Percentiles rank a stretch among this genome's conserved stretches.
phyloP scores from a whole-genome alignment of 2,888 invertebrate species.

The Epistrophe grossulariae region DNA sequence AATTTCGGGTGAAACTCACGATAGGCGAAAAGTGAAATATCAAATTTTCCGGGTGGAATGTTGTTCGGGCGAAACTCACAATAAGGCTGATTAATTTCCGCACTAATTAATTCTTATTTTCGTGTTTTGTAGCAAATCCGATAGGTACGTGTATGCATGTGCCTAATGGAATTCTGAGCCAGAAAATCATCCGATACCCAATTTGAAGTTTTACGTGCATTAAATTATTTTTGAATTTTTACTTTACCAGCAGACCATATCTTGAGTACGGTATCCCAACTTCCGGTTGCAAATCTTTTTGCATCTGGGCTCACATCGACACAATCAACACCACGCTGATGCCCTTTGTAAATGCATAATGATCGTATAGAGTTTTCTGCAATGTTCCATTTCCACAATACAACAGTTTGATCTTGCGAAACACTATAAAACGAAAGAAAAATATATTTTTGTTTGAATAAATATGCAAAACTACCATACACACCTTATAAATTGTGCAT shows the following conservation, averaged over 20 bases:
- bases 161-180: too few species aligned
- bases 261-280: constrained; percentile 96
- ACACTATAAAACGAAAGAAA: constrained; percentile 85
- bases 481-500: constrained; percentile 89
- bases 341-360: constrained; percentile 93
- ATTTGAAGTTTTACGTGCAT: neutral
- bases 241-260: constrained; percentile 92
- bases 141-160: too few species aligned
- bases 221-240: neutral
- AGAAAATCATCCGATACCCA: too few species aligned
- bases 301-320: constrained; percentile 90
- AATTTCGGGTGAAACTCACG: too few species aligned
- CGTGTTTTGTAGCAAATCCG: too few species aligned
- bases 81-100: too few species aligned
- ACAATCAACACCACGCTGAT: constrained; percentile 96
- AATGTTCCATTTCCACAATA: constrained; percentile 95
- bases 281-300: constrained; percentile 90
- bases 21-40: too few species aligned
- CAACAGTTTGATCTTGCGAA: constrained; percentile 96
- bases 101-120: too few species aligned
- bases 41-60: too few species aligned
- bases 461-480: neutral
- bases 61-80: too few species aligned
- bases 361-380: constrained; percentile 90
- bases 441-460: neutral